A percentile compares a stretch with the other conserved stretches of the same genome.
phyloP scores from a whole-genome alignment of 2,113 vertebrate species.

The Myodes glareolus region DNA sequence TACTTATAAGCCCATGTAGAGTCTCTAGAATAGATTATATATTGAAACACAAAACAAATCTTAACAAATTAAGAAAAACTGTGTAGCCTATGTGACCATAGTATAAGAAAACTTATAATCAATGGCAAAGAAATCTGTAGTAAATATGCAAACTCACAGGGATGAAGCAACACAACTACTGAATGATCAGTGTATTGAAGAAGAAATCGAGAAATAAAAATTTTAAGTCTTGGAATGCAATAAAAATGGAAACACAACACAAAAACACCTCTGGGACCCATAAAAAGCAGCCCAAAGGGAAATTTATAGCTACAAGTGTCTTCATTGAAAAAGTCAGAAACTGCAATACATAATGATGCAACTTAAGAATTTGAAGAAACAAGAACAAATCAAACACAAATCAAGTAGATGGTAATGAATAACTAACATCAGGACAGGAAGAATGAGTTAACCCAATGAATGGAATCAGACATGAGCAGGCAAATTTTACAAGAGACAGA shows the following conservation, averaged over 20 bases:
- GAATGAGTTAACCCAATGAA: background rate
- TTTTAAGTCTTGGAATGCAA: background rate
- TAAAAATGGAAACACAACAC: background rate
- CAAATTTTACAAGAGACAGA: background rate
- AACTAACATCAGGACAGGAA: background rate
- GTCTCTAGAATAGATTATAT: background rate
- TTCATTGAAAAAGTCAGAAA: background rate
- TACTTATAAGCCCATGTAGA: background rate
- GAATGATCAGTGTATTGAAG: background rate
- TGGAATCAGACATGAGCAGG: background rate
- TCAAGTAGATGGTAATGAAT: background rate
- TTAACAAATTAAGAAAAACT: background rate
- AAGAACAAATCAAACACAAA: background rate
- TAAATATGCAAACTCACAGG: background rate
- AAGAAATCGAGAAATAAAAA: background rate
- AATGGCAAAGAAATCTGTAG: background rate
- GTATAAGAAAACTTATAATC: background rate
- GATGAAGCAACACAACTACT: background rate
- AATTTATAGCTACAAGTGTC: background rate
- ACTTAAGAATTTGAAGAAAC: background rate
- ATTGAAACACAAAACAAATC: background rate
- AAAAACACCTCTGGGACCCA: background rate
- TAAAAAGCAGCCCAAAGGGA: background rate
- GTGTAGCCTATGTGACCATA: background rate
- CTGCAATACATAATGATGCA: background rate